Base-by-base conservation (phyloP, 2,888 invertebrate genomes). In the Agonopterix heracliana region DNA sequence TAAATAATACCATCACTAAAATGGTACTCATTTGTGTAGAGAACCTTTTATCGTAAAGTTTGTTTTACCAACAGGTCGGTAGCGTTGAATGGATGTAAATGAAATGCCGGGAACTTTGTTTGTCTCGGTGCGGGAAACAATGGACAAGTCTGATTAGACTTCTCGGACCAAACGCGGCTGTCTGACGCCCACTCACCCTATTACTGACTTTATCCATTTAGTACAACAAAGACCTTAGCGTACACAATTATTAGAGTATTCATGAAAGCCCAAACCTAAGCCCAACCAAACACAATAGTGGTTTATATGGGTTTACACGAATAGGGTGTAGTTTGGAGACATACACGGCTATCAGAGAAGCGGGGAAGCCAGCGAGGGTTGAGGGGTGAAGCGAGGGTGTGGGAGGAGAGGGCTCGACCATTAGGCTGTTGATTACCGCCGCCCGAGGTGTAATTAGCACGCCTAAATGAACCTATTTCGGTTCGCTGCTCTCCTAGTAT, bases 391-490 rank as follows among this genome's bases (percentile, higher is more conserved):
- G 46, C 26, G 51, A 41, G 34, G 55, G 56, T 54, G 61, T 17
- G 11, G 63, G 64, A 54, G 57, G 55, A 61, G 61, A 58, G 66
- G 55, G 66, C 66, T 66, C 70, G 61, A 66, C 74, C 74, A 79
- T 82, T 80, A 75, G 78, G 68, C 71, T 66, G 73, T 74, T 78
- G 79, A 83, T 84, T 81, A 78, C 78, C 66, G 63, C 71, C 68
- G 71, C 66, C 66, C 68, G 69, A 63, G 70, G 66, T 59, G 73
- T 80, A 82, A 85, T 85, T 85, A 84, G 81, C 83, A 74, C 70
- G 67, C 68, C 73, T 74, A 78, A 82, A 83, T 78, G 77, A 81
- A 79, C 78, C 79, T 78, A 76, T 79, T 81, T 66, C 73, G 63
- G 60, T 63, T 57, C 60, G 64, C 71, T 77, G 76, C 66, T 69